Conservation (phyloP, 2,113 vertebrate species). For the Corynorhinus townsendii region DNA sequence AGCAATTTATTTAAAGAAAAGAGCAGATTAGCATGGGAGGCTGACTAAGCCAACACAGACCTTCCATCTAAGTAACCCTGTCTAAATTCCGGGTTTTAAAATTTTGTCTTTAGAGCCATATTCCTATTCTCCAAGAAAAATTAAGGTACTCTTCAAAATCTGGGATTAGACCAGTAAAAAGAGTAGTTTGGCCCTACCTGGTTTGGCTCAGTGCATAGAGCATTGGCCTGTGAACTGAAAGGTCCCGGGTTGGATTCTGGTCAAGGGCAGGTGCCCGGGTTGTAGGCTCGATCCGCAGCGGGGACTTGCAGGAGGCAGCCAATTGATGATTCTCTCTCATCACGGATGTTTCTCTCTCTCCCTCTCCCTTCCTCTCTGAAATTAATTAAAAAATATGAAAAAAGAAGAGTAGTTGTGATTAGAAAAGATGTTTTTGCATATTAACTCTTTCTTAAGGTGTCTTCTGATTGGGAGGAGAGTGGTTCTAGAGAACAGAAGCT, state of each 20-base stretch:
- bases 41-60: neutral
- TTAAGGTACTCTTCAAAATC: neutral
- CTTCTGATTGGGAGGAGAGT: neutral
- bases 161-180: neutral
- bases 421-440: neutral
- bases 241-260: too few species aligned
- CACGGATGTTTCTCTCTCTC: too few species aligned
- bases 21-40: neutral
- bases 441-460: neutral
- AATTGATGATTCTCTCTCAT: too few species aligned
- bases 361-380: too few species aligned
- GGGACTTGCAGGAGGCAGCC: too few species aligned
- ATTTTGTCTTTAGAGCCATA: neutral
- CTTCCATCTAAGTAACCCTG: neutral
- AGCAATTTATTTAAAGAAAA: conserved; percentile 33
- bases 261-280: too few species aligned
- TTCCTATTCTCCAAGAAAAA: neutral
- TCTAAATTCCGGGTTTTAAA: neutral
- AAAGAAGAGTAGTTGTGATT: neutral
- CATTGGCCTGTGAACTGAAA: too few species aligned
- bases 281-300: too few species aligned
- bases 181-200: too few species aligned
- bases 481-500: neutral
- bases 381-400: neutral
- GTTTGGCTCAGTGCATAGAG: too few species aligned